Conservation (phyloP, 2,113 vertebrate genomes). For the Daboia siamensis region DNA sequence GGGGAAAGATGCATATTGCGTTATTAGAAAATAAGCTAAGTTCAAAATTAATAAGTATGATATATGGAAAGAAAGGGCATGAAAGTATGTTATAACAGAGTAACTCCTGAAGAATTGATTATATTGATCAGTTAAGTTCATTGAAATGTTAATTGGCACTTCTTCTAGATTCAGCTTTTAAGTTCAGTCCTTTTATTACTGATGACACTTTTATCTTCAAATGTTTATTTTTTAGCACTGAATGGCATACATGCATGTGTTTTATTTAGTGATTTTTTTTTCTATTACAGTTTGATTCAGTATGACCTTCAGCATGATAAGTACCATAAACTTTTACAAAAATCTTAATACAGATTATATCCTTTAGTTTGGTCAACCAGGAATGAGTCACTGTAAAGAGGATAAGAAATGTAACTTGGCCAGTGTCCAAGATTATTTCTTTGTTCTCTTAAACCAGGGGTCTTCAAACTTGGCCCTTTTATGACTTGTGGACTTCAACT, state of each 20-base stretch:
- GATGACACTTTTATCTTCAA: neutral
- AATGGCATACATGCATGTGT: neutral
- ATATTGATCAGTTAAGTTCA: neutral
- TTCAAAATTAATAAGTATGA: neutral
- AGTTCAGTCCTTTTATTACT: neutral
- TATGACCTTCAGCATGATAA: neutral
- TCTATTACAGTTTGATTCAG: neutral
- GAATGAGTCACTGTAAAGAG: neutral
- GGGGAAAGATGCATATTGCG: neutral
- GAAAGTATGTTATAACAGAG: neutral
- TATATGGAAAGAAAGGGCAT: neutral
- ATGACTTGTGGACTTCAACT: no score
- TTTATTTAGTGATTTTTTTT: neutral
- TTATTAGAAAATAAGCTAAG: neutral
- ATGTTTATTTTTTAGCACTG: neutral
- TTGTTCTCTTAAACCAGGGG: no score
- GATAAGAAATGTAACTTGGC: no score
- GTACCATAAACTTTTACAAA: neutral
- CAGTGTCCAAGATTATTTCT: no score
- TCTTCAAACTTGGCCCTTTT: no score
- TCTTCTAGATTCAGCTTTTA: neutral
- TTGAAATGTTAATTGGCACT: neutral
- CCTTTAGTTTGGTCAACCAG: neutral
- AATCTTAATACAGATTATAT: neutral
- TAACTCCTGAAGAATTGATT: neutral